phyloP scores from a whole-genome alignment of 2,113 vertebrate species.

The Campylomormyrus numenius region DNA sequence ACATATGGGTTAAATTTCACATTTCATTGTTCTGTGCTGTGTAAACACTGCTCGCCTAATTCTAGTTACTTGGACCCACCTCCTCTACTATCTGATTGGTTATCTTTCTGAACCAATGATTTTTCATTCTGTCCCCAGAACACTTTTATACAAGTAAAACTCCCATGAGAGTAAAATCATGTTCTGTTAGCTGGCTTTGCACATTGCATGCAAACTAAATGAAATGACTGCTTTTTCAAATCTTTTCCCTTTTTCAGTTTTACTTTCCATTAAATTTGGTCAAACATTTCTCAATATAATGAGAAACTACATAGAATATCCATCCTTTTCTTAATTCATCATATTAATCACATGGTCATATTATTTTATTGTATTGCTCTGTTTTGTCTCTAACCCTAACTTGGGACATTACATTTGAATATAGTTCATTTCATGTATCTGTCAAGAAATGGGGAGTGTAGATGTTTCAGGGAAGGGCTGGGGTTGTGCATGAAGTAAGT shows the following conservation, averaged over 20 bases:
- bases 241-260: not conserved
- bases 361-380: not conserved
- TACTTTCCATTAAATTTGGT: not conserved
- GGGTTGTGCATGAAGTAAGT: not conserved
- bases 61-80: too few relatives aligned
- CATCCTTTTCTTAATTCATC: not conserved
- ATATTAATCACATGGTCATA: not conserved
- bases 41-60: too few relatives aligned
- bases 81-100: too few relatives aligned
- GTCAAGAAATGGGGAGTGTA: not conserved
- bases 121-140: too few relatives aligned
- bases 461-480: not conserved
- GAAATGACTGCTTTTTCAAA: not conserved
- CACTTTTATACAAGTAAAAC: too few relatives aligned
- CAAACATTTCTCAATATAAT: not conserved
- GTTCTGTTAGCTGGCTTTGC: not conserved
- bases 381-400: not conserved
- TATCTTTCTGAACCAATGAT: too few relatives aligned
- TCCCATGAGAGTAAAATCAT: too few relatives aligned
- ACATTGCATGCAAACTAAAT: not conserved
- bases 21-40: too few relatives aligned
- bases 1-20: too few relatives aligned
- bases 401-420: not conserved
- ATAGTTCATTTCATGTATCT: not conserved
- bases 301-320: not conserved